phyloP scores from a whole-genome alignment of 2,888 invertebrate species.

The Coronaproctus castanopsis region DNA sequence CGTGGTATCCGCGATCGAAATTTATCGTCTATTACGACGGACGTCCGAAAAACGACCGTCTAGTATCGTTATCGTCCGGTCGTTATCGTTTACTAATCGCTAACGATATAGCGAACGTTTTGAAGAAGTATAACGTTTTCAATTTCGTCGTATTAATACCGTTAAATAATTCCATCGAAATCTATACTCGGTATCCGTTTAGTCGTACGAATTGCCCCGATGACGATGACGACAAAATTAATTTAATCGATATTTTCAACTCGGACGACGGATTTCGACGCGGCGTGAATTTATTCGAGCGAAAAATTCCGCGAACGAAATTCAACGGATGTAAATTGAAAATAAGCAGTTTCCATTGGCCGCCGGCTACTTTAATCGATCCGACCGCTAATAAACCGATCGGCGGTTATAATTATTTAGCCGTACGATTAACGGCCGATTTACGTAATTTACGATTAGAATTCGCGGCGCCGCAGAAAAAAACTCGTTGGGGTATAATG shows the following conservation, averaged over 20 bases:
- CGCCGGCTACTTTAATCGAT: conserved; percentile 5
- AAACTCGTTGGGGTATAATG: conserved; percentile 12
- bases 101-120: background rate
- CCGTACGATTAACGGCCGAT: conserved; percentile 7
- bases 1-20: conserved; percentile 5
- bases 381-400: background rate
- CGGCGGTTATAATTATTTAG: conserved; percentile 9
- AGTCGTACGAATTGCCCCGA: conserved; percentile 1
- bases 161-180: background rate
- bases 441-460: conserved; percentile 4
- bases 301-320: background rate
- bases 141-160: background rate
- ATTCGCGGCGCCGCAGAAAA: background rate
- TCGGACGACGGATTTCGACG: background rate
- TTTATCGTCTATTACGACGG: background rate
- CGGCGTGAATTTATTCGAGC: background rate
- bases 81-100: too few relatives aligned
- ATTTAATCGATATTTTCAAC: conserved; percentile 2
- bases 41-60: background rate
- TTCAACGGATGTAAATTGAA: conserved; percentile 6
- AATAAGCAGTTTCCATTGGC: conserved; percentile 14
- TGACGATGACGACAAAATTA: background rate
- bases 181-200: conserved; percentile 8
- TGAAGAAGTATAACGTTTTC: background rate
- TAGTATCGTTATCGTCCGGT: background rate